These are phyloP conservation scores for Ptychoptera contaminata DNA, from an alignment of 2,888 invertebrate species.

Conservation along the genomic window DNA sequence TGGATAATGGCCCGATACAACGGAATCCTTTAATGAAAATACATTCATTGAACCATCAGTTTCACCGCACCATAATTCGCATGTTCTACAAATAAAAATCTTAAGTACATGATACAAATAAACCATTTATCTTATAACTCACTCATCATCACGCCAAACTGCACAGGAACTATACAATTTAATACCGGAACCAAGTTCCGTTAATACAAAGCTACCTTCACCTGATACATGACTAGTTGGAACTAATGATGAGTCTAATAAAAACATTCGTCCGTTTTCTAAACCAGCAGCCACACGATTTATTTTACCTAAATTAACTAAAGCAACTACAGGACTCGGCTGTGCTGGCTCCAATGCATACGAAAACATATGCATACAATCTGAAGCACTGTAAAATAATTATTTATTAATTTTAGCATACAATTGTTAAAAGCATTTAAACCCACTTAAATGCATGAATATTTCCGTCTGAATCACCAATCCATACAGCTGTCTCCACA, in stretches of 20 bases:
- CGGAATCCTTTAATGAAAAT: slow-evolving; percentile 52
- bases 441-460: slow-evolving; percentile 63
- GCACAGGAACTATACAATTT: slow-evolving; percentile 52
- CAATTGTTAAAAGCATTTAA: slow-evolving; percentile 8
- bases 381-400: slow-evolving; percentile 31
- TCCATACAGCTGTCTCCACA: slow-evolving; percentile 67
- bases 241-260: slow-evolving; percentile 46
- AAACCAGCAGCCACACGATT: slow-evolving; percentile 69
- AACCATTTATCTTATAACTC: slow-evolving; percentile 4
- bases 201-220: slow-evolving; percentile 62
- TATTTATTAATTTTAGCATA: neutral
- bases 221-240: slow-evolving; percentile 43
- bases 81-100: slow-evolving; percentile 26
- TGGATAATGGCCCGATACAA: slow-evolving; percentile 57
- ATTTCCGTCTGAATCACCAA: slow-evolving; percentile 76
- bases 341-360: slow-evolving; percentile 52
- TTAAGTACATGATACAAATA: neutral
- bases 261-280: slow-evolving; percentile 60
- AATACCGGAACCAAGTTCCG: slow-evolving; percentile 55
- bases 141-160: slow-evolving; percentile 28
- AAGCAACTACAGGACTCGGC: slow-evolving; percentile 46
- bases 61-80: slow-evolving; percentile 84
- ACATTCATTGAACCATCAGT: slow-evolving; percentile 61
- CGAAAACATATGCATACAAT: slow-evolving; percentile 41
- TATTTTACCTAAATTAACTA: slow-evolving; percentile 48